Conservation (phyloP, 1,140 invertebrate species). For the Drosophila serrata region DNA sequence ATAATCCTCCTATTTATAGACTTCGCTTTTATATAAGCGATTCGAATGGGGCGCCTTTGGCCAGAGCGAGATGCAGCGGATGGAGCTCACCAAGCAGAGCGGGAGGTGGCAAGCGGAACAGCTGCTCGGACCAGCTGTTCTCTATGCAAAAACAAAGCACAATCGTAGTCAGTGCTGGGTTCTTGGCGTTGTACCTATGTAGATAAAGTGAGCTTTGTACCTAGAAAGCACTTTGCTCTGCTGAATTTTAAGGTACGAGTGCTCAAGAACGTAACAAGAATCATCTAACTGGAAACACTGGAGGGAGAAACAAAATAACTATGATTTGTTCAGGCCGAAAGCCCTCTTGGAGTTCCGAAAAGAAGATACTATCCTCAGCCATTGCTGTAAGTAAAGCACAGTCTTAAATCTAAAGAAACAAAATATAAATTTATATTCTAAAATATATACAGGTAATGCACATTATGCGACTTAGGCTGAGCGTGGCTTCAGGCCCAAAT, state of each 20-base stretch:
- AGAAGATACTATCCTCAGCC: neutral
- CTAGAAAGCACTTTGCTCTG: neutral
- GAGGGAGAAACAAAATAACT: neutral
- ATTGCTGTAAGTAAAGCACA: neutral
- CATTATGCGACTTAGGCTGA: neutral
- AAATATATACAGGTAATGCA: neutral
- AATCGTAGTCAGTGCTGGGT: neutral
- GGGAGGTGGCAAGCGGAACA: slow-evolving; percentile 9
- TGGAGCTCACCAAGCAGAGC: slow-evolving; percentile 12
- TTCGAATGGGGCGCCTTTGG: slow-evolving; percentile 15
- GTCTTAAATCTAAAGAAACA: too few relatives aligned
- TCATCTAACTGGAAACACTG: neutral
- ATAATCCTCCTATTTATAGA: slow-evolving; percentile 14
- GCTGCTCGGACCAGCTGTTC: slow-evolving; percentile 12
- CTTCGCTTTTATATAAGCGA: slow-evolving; percentile 27
- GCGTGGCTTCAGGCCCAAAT: slow-evolving; percentile 56
- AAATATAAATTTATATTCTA: neutral
- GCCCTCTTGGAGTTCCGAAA: neutral
- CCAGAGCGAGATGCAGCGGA: neutral
- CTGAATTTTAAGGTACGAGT: neutral
- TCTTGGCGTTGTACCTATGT: neutral
- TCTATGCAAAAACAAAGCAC: neutral
- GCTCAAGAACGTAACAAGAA: neutral
- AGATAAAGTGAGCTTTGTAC: slow-evolving; percentile 4
- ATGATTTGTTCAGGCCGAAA: too few relatives aligned